Evolutionary conservation across 2,888 invertebrate species (phyloP).

Genomic region (Ophonus ardosiacus): DNA sequence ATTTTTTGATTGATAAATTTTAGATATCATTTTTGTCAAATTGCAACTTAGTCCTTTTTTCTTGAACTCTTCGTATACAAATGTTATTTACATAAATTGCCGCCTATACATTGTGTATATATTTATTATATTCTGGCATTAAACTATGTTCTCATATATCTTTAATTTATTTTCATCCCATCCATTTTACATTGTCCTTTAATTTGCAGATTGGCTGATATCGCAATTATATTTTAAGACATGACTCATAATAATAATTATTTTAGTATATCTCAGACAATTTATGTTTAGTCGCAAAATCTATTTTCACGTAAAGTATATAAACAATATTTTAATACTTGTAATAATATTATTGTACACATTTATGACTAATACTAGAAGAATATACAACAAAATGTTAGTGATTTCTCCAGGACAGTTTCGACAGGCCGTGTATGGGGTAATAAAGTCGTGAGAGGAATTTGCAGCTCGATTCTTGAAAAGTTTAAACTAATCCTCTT

Average conservation of each 20-base stretch:
- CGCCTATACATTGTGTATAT: background rate
- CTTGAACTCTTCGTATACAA: background rate
- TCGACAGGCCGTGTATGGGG: too few relatives aligned
- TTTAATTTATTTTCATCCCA: background rate
- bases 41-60: too few relatives aligned
- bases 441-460: too few relatives aligned
- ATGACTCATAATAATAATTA: background rate
- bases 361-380: background rate
- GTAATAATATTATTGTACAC: background rate
- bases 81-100: slow-evolving; percentile 7
- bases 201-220: background rate
- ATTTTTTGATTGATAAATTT: too few relatives aligned
- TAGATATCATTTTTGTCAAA: too few relatives aligned
- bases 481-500: too few relatives aligned
- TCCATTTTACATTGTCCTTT: background rate
- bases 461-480: too few relatives aligned
- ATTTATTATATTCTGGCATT: background rate
- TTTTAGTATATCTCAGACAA: background rate
- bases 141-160: background rate
- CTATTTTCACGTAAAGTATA: background rate
- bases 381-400: background rate
- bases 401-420: too few relatives aligned
- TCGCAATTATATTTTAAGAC: background rate
- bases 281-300: background rate
- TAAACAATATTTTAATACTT: background rate